Base-by-base conservation (phyloP, 1,140 invertebrate species). In the Drosophila suzukii region DNA sequence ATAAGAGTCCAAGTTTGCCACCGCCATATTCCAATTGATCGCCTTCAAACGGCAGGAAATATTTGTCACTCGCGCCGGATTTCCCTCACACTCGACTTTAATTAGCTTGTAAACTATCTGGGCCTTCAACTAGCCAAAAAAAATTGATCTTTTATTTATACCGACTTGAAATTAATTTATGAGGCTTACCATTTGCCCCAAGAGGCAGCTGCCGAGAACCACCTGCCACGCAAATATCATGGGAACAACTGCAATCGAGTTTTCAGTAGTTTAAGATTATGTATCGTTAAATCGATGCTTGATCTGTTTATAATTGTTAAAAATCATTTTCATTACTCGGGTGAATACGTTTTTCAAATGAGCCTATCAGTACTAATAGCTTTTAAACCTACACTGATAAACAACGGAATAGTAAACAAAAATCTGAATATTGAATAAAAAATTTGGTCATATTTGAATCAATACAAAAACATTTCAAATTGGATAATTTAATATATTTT, bases 31-130 rank as follows among this genome's bases (percentile, higher is more conserved):
- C 78, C 78, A 78, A 46, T 59, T 70, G 6, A 68, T 6, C 1
- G 78, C 53, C 13, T 74, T 78, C 0, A 78, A 0, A 4, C 12
- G 4, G 6, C 62, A 67, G 11, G 47, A 47, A 2, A 51, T 27
- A 17, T 74, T 80, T 13, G 3, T 30, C 0, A 44, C 10, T 0
- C 53, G 39, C 6, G 17, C 10, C 1, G 57, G 49, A 38, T 55
- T 46, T 12, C 30, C 17, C 4, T 24, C 1, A n/a, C 77, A 80
- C 7, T 80, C 68, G 1, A 78, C 17, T 32, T 78, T 80, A n/a
- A 7, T 47, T 0, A 55, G 6, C 44, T 74, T 80, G 27, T 44
- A 72, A 2, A 76, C 39, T 34, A 61, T n/a, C 50, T 61, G 34
- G 2, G 50, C 47, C 0, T 61, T 11, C 12, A 8, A 12, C 24